Evolutionary conservation across 2,888 invertebrate species (phyloP).

Genomic region (Stratiomys singularior): DNA sequence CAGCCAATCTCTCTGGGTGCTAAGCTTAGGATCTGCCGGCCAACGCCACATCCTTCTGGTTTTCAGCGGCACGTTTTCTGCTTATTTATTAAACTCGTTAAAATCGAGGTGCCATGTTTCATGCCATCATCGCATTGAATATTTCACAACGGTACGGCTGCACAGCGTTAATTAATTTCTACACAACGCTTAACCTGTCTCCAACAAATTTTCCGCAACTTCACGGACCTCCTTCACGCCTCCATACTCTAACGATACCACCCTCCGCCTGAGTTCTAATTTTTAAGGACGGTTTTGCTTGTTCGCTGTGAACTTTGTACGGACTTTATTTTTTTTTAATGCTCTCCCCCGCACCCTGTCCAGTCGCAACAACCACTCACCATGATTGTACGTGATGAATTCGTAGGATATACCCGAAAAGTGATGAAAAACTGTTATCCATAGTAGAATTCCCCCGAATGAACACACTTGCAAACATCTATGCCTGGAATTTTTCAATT

Average conservation of each 20-base stretch:
- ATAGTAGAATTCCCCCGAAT: too few relatives aligned
- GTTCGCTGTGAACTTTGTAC: background rate
- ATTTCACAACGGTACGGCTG: conserved; percentile 3
- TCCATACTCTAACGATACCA: background rate
- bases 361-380: too few relatives aligned
- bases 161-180: conserved; percentile 36
- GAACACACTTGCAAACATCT: too few relatives aligned
- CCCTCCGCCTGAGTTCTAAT: background rate
- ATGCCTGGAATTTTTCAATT: too few relatives aligned
- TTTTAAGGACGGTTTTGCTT: background rate
- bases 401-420: too few relatives aligned
- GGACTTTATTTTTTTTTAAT: too few relatives aligned
- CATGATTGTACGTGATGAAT: too few relatives aligned
- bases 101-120: conserved; percentile 36
- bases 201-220: background rate
- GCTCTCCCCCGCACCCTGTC: too few relatives aligned
- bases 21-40: too few relatives aligned
- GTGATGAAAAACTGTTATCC: too few relatives aligned
- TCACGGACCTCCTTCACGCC: background rate
- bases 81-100: conserved; percentile 12
- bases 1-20: too few relatives aligned
- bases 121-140: conserved; percentile 20
- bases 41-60: too few relatives aligned
- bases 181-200: background rate
- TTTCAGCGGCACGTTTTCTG: background rate